Conservation (phyloP, 2,797 vertebrate genomes). For the Halcyon badia region DNA sequence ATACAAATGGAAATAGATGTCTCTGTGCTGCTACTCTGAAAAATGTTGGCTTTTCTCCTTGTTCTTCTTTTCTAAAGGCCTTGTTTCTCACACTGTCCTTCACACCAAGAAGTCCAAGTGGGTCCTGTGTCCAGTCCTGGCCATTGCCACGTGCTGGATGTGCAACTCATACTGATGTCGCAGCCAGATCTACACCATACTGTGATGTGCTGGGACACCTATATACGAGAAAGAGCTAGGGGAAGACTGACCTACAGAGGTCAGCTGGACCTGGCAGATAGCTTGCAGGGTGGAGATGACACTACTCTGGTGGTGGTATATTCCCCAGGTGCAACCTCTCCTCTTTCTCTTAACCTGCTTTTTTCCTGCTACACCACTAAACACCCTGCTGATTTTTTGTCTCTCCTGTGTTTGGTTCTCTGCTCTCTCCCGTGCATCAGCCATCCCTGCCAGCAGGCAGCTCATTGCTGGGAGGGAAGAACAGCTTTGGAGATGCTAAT, state of each 20-base stretch:
- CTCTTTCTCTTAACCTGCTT: background rate
- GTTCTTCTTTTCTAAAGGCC: background rate
- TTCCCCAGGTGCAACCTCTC: background rate
- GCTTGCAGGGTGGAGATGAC: rapidly evolving
- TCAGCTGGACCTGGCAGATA: background rate
- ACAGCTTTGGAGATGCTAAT: background rate
- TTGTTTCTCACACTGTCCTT: background rate
- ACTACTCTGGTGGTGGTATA: rapidly evolving
- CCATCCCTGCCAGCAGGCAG: background rate
- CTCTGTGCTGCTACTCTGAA: background rate
- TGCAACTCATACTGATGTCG: background rate
- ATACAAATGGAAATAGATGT: background rate
- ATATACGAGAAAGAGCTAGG: background rate
- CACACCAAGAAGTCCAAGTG: background rate
- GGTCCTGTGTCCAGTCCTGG: background rate
- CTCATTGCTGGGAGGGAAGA: background rate
- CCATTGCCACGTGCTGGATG: rapidly evolving
- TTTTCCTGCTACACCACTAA: background rate
- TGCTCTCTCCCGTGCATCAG: background rate
- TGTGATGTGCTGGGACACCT: background rate
- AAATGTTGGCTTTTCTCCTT: background rate
- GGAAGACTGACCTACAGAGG: background rate
- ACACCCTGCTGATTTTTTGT: background rate
- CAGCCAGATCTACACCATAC: background rate
- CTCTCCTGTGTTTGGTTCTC: background rate